A percentile compares a stretch with the other conserved stretches of the same genome.
phyloP scores from a whole-genome alignment of 2,113 vertebrate species.

The Amia ocellicauda region DNA sequence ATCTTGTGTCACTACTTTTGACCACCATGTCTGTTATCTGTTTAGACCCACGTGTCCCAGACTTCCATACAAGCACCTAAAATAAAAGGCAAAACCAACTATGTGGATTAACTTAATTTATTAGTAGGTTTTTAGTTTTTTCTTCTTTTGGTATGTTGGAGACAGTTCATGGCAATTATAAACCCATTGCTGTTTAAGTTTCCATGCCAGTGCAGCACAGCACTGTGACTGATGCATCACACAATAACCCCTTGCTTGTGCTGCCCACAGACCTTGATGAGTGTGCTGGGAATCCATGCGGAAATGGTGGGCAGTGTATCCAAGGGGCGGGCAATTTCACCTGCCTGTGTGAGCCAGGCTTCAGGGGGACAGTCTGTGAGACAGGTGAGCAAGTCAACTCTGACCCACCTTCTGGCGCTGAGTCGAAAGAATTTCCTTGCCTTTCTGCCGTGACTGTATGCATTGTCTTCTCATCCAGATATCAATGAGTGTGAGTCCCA shows the following conservation, averaged over 20 bases:
- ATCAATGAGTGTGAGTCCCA: conserved; percentile 76
- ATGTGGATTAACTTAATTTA: no score
- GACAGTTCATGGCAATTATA: no score
- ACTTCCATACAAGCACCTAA: background rate
- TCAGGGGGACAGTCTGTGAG: conserved; percentile 62
- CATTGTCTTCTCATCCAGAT: conserved; percentile 57
- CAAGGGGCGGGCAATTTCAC: conserved; percentile 57
- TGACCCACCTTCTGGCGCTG: background rate
- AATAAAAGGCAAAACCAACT: no score
- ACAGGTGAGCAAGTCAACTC: conserved; percentile 53
- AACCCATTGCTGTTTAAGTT: no score
- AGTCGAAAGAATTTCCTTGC: background rate
- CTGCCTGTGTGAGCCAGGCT: conserved; percentile 62
- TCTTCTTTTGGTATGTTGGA: no score
- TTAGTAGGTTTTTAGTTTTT: no score
- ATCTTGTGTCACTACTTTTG: background rate
- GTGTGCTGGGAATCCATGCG: conserved; percentile 59
- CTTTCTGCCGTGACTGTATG: background rate
- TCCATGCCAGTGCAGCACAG: conserved; percentile 65
- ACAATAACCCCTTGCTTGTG: conserved; percentile 57
- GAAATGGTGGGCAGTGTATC: conserved; percentile 59
- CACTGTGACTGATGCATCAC: conserved; percentile 61
- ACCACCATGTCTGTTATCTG: no score
- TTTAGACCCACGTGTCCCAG: background rate
- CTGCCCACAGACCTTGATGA: conserved; percentile 64